These are phyloP conservation scores for Scaptomyza hsui DNA, from an alignment of 1,140 invertebrate genomes.

Conservation along the genomic window DNA sequence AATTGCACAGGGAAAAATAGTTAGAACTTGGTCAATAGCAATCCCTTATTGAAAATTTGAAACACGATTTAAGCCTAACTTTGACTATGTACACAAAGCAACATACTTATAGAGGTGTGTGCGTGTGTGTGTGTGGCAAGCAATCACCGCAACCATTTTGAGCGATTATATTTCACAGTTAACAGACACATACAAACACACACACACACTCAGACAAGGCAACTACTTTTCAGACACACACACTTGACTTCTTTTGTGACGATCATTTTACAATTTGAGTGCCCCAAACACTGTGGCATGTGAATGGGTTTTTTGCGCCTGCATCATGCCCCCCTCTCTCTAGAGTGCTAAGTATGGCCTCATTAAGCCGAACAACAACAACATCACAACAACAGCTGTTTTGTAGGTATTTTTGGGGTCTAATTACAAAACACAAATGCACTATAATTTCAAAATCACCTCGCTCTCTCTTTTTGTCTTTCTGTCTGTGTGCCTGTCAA, in stretches of 20 bases:
- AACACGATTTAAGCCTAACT: too few species aligned
- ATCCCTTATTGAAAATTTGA: too few species aligned
- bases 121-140: neutral
- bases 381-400: constrained; percentile 19
- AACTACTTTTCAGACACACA: neutral
- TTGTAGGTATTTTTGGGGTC: constrained; percentile 66
- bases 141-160: constrained; percentile 24
- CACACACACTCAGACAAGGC: neutral
- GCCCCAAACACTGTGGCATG: constrained; percentile 53
- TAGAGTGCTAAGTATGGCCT: constrained; percentile 21
- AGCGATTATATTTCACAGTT: constrained; percentile 30
- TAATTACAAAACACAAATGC: constrained; percentile 78
- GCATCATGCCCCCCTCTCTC: neutral
- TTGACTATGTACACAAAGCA: too few species aligned
- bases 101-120: too few species aligned
- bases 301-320: constrained; percentile 21
- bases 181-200: constrained; percentile 12
- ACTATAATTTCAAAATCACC: constrained; percentile 70
- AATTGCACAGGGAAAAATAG: neutral
- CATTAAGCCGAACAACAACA: constrained; percentile 26
- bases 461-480: neutral
- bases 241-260: constrained; percentile 1
- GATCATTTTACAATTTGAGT: constrained; percentile 60
- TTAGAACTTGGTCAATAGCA: too few species aligned
- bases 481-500: constrained; percentile 31